Conservation (phyloP, 2,797 vertebrate species). For the Poecilia picta region DNA sequence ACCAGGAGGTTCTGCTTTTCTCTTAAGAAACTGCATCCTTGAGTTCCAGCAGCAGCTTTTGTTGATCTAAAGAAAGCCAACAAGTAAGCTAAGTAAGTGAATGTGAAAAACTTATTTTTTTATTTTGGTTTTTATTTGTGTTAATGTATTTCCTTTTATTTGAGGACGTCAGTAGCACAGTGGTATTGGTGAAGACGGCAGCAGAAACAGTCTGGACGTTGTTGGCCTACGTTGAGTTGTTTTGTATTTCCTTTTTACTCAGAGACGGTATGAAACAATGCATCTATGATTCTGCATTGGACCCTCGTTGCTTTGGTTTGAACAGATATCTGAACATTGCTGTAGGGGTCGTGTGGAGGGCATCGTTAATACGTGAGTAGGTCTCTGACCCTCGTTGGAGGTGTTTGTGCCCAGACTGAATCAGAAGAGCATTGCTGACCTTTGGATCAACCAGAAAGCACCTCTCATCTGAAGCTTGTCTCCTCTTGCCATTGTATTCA, state of each 20-base stretch:
- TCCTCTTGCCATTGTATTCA: constrained; percentile 72
- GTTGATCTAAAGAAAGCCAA: constrained; percentile 74
- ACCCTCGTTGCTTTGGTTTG: constrained; percentile 71
- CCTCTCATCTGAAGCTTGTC: constrained; percentile 64
- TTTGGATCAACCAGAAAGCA: constrained; percentile 62
- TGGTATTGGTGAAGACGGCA: constrained; percentile 42
- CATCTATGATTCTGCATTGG: constrained; percentile 59
- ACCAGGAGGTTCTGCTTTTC: constrained; percentile 57
- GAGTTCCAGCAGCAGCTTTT: constrained; percentile 67
- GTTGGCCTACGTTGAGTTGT: constrained; percentile 40
- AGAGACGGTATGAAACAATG: constrained; percentile 69
- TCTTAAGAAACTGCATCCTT: constrained; percentile 53
- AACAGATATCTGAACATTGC: constrained; percentile 72
- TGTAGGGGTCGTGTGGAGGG: constrained; percentile 39
- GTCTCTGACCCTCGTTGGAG: constrained; percentile 68
- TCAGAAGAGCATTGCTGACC: constrained; percentile 63
- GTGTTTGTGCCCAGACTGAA: constrained; percentile 70
- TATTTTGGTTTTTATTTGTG: constrained; percentile 65
- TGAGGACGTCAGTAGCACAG: constrained; percentile 68
- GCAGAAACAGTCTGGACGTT: constrained; percentile 42
- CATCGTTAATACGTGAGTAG: constrained; percentile 59
- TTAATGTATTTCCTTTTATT: constrained; percentile 66
- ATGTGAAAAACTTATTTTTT: constrained; percentile 81
- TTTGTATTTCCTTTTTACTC: constrained; percentile 69
- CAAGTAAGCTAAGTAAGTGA: constrained; percentile 82